Conservation (phyloP, 2,113 vertebrate species). For the Blennius ocellaris region DNA sequence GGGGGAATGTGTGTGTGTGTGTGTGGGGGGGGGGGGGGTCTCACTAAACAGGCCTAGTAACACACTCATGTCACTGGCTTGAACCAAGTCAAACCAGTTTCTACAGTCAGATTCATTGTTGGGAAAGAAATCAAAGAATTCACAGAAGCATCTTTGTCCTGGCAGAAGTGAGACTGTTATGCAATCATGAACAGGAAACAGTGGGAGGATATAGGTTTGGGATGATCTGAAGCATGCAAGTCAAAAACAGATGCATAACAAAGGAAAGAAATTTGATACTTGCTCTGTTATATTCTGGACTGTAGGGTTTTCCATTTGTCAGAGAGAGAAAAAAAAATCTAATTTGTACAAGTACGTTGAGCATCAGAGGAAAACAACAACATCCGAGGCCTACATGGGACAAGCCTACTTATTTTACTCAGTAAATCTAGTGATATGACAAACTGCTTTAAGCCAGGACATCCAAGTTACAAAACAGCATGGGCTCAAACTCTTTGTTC, state of each 20-base stretch:
- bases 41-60: no score
- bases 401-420: slow-evolving; percentile 19
- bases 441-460: slow-evolving; percentile 32
- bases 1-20: background rate
- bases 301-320: background rate
- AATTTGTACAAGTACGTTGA: background rate
- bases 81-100: slow-evolving; percentile 44
- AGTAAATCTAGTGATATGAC: slow-evolving; percentile 36
- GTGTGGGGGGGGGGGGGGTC: background rate
- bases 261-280: background rate
- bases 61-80: slow-evolving; percentile 20
- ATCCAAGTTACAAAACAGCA: slow-evolving; percentile 31
- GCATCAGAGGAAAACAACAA: slow-evolving; percentile 5
- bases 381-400: slow-evolving; percentile 8
- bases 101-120: background rate
- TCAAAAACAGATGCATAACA: slow-evolving; percentile 12
- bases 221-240: slow-evolving; percentile 28
- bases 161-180: slow-evolving; percentile 65
- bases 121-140: slow-evolving; percentile 9
- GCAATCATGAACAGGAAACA: slow-evolving; percentile 68
- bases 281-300: background rate
- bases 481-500: slow-evolving; percentile 18
- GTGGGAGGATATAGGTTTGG: slow-evolving; percentile 41
- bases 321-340: background rate
- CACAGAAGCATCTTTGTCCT: slow-evolving; percentile 7